Evolutionary conservation across 2,888 invertebrate genomes (phyloP).

Genomic region (Lepidocyrtinus sp.): DNA sequence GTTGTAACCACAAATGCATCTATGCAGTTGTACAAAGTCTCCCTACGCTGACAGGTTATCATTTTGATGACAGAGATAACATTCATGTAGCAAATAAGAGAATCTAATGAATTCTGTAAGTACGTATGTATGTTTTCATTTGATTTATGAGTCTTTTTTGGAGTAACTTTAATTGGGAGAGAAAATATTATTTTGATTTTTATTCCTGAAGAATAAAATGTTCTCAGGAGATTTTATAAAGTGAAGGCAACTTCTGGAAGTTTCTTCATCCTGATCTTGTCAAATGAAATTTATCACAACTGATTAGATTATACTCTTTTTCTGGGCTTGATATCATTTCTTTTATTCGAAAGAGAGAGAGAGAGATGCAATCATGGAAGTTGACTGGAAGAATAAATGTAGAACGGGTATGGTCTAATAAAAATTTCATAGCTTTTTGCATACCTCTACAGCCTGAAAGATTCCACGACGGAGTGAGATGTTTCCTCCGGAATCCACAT

Average conservation of each 20-base stretch:
- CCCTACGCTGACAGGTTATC: constrained; percentile 14
- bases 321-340: constrained; percentile 33
- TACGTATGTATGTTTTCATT: constrained; percentile 29
- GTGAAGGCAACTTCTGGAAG: not conserved
- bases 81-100: not conserved
- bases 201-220: not conserved
- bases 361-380: constrained; percentile 6
- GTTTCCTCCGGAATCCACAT: constrained; percentile 69
- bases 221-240: not conserved
- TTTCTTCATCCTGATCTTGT: constrained; percentile 47
- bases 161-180: constrained; percentile 3
- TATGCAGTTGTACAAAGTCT: too few species aligned
- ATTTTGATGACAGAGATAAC: not conserved
- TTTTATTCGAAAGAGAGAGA: too few species aligned
- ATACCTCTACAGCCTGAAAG: constrained; percentile 69
- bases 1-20: too few species aligned
- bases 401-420: too few species aligned
- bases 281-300: constrained; percentile 40
- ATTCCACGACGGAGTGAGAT: constrained; percentile 69
- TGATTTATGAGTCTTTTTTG: too few species aligned
- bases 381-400: too few species aligned
- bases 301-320: constrained; percentile 22
- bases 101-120: constrained; percentile 16
- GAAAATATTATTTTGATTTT: not conserved
- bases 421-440: not conserved